Conservation (phyloP, 1,140 invertebrate genomes). For the Helicorthomorpha holstii region DNA sequence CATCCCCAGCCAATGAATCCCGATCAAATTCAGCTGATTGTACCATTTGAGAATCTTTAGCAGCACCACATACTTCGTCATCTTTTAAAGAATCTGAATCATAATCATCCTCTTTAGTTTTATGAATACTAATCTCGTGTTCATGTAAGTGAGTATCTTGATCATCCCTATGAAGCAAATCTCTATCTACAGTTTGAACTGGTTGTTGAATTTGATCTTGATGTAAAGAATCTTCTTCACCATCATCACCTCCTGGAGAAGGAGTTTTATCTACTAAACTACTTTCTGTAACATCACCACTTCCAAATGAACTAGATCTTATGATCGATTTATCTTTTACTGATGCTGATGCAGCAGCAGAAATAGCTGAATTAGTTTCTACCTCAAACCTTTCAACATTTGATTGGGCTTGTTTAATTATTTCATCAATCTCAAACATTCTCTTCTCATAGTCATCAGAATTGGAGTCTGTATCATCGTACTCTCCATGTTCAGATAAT, state of each 20-base stretch:
- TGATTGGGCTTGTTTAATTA: constrained; percentile 46
- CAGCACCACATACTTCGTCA: constrained; percentile 25
- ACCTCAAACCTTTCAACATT: constrained; percentile 44
- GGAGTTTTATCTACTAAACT: constrained; percentile 24
- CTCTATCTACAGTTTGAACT: constrained; percentile 10
- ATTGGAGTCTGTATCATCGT: constrained; percentile 23
- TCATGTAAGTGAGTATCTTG: background rate
- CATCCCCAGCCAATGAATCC: background rate
- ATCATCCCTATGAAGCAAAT: constrained; percentile 14
- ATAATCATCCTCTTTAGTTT: constrained; percentile 25
- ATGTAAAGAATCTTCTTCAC: constrained; percentile 10
- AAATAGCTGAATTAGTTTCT: constrained; percentile 11
- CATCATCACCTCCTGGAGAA: constrained; percentile 16
- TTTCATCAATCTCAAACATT: constrained; percentile 55
- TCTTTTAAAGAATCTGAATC: constrained; percentile 25
- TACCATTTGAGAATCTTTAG: constrained; percentile 28
- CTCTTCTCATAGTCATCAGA: constrained; percentile 46
- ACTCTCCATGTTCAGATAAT: constrained; percentile 26
- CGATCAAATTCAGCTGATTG: constrained; percentile 8
- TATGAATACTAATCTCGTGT: background rate
- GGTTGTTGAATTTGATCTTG: background rate
- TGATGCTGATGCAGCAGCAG: background rate
- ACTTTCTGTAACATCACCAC: constrained; percentile 24
- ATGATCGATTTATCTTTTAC: constrained; percentile 1
- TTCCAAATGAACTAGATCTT: constrained; percentile 8